Base-by-base conservation (phyloP, 2,888 invertebrate species). In the Cryptosula pallasiana region DNA sequence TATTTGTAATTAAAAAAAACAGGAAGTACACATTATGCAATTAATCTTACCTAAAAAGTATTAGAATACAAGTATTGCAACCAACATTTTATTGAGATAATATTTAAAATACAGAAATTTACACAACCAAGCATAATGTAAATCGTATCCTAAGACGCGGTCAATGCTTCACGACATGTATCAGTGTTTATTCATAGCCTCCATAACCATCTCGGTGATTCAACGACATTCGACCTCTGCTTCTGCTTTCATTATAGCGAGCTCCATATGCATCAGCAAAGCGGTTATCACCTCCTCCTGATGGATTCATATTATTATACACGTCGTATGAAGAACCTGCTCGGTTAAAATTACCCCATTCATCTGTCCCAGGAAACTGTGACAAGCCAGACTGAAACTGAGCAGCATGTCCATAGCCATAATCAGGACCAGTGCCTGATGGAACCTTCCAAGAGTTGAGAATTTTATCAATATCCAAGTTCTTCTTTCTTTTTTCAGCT, bases 191-290 rank as follows among this genome's bases (percentile, higher is more conserved):
- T 27, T 57, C 25, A 57, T 63, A 63, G 29, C 63, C 63, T 29
- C 63, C 63, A 32, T 63, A 63, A 5, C 63, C 63, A 32, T 32
- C 63, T 63, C n/a, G n/a, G n/a, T n/a, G n/a, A n/a, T n/a, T n/a
- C n/a, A n/a, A n/a, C n/a, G n/a, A n/a, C n/a, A n/a, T n/a, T n/a
- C 32, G 20, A 63, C 57, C n/a, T 23, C 25, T 25, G 5, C 25
- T 5, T 57, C 27, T 27, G 9, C 32, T 9, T 29, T 63, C 20
- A 5, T n/a, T 16, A 25, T 32, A 5, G 32, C 13, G 9, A 29
- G 5, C 5, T 16, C 57, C 25, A 25, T 5, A 13, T 25, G 5
- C 5, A 57, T 57, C 57, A 57, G 5, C 3, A 57, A 5, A 16
- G 57, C 20, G 13, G 5, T 57, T 23, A 23, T 16, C 57, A 5